Base-by-base conservation (phyloP, 2,888 invertebrate species). In the Antheraea assamensis region DNA sequence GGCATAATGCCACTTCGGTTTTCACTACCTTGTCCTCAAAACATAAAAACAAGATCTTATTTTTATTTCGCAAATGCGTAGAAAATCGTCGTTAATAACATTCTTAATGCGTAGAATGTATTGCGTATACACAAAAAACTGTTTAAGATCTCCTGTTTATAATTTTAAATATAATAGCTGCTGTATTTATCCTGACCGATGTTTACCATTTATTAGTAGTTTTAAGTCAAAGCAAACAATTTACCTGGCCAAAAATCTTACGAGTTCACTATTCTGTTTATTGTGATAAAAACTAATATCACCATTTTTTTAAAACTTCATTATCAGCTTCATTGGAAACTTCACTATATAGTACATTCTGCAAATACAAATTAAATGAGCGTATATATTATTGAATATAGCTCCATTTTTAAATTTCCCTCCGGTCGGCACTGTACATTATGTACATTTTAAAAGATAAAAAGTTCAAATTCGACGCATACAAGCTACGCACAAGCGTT, bases 11-110 rank as follows among this genome's bases (percentile, higher is more conserved):
- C 68, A 68, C 35, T 35, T 19, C 68, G 68, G 35, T n/a, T 19
- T 68, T 68, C 35, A 68, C 35, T 35, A n/a, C 68, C 68, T 68
- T 68, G 68, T 68, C 35, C 68, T 68, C 68, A 68, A 68, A 35
- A 68, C 68, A 64, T 30, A 30, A 64, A 68, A 68, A 68, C 35
- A 21, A 68, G 35, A 68, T 68, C n/a, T 35, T 68, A 68, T 68
- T 68, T 68, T 10, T 68, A 68, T 21, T 35, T 15, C 35, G 31
- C 17, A 68, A n/a, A 68, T 68, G 68, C 68, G 68, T 35, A 68
- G 35, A 19, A 31, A 19, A 35, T n/a, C 35, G n/a, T 68, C 2
- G 5, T 68, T 35, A 21, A 68, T n/a, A 2, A 1, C 35, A 35
- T 35, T 35, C 10, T n/a, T 68, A 68, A 31, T 68, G 68, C 68